Evolutionary conservation across 2,797 vertebrate genomes (phyloP).

Genomic region (Dermochelys coriacea): DNA sequence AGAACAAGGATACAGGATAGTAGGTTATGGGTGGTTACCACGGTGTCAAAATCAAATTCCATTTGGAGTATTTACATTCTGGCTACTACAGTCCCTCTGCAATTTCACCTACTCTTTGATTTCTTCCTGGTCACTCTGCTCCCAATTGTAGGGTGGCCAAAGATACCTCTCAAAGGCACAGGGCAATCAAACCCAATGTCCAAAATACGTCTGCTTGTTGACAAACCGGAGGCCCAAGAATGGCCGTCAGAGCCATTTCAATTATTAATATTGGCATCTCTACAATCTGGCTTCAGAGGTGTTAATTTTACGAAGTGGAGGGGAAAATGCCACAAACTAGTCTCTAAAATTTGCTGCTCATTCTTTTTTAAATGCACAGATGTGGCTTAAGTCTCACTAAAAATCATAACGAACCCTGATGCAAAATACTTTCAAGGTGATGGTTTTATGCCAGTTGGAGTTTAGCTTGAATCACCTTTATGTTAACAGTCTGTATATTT

Average conservation of each 20-base stretch:
- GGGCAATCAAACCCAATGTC: not conserved
- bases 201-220: not conserved
- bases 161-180: not conserved
- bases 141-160: not conserved
- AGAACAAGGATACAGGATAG: not conserved
- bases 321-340: not conserved
- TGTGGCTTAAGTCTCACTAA: not conserved
- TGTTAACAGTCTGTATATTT: not conserved
- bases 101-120: not conserved
- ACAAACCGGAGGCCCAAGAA: not conserved
- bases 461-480: not conserved
- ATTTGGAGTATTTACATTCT: constrained; percentile 13
- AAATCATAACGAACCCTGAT: not conserved
- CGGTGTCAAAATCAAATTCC: constrained; percentile 34
- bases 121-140: constrained; percentile 17
- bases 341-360: not conserved
- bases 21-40: not conserved
- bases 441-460: not conserved
- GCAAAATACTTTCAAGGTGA: not conserved
- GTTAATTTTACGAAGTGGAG: not conserved
- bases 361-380: not conserved
- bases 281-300: not conserved
- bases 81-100: constrained; percentile 29
- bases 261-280: not conserved
- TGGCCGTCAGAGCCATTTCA: not conserved